These are phyloP conservation scores for Nothura maculosa DNA, from an alignment of 2,797 vertebrate species.

Conservation along the genomic window DNA sequence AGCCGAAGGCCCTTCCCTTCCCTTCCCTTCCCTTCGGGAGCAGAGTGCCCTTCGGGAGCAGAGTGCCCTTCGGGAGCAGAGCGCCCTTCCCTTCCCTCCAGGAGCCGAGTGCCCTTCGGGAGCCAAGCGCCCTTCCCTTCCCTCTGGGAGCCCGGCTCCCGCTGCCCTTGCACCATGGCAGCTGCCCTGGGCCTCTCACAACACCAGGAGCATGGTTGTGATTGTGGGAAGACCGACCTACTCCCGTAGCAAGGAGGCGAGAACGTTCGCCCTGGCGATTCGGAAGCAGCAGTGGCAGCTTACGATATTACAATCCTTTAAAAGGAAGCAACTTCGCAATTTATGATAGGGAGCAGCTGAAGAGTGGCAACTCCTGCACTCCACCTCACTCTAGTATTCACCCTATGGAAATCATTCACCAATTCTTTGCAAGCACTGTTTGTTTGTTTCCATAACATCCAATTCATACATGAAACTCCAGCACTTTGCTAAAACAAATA, in stretches of 20 bases:
- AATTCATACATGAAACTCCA: not conserved
- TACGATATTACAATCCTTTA: not conserved
- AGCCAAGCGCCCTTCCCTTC: too few relatives aligned
- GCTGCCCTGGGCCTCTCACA: not conserved
- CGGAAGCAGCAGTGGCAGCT: not conserved
- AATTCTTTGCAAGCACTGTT: not conserved
- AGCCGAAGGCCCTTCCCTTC: too few relatives aligned
- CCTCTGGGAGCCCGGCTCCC: too few relatives aligned
- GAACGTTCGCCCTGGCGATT: not conserved
- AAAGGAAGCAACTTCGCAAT: too few relatives aligned
- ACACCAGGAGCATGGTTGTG: fast-evolving
- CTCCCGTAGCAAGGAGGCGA: fast-evolving
- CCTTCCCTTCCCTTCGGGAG: too few relatives aligned
- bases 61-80: too few relatives aligned
- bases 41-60: too few relatives aligned
- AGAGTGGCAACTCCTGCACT: not conserved
- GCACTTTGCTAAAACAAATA: not conserved
- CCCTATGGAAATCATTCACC: not conserved
- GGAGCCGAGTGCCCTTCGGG: too few relatives aligned
- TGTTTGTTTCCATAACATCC: not conserved
- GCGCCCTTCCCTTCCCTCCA: too few relatives aligned
- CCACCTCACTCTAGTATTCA: not conserved
- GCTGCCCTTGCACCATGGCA: fast-evolving
- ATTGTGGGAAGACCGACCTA: too few relatives aligned
- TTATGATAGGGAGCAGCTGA: too few relatives aligned